Evolutionary conservation across 2,888 invertebrate species (phyloP), one percentile per base, ranked within the genome.

Genomic region (Barypeithes pellucidus): DNA sequence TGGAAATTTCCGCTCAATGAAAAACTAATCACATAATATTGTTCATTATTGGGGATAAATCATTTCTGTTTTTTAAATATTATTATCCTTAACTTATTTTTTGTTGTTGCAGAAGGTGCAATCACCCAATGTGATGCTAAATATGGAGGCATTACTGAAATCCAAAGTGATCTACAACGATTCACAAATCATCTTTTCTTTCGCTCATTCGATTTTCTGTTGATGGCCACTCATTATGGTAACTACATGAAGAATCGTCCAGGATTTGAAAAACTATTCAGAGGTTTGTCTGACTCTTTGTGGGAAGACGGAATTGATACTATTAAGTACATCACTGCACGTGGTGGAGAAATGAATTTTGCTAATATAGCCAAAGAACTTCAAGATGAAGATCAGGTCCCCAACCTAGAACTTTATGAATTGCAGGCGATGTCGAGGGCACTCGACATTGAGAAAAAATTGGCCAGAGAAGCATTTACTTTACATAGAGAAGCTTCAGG

Each of bases 251-350:
- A 91, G 29, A 92, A 94, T 86, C 89, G 95, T 33, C 89, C 88
- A 20, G 95, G 95, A 3, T 94, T 95, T 85, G 89, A 90, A 79
- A 92, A 91, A 81, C 85, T 94, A 9, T 94, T 93, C 87, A 89
- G 90, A 79, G 90, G 90, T 71, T 85, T 94, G 9, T 93, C 95
- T 0, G 95, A 95, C 79, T 87, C 90, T 11, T 88, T 92, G 4
- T 95, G 95, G 92, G 89, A 90, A 14, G 90, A 93, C 80, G 89
- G 90, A 36, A 91, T 94, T 79, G 90, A 92, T 9, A 81, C 94
- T n/a, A 93, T 95, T 80, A 93, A 95, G 83, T 93, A 93, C 84
- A 89, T 94, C 43, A 89, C 93, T 0, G 89, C 90, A 84, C 91
- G 95, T 81, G 95, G 95, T 84, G 88, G 90, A 77, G 82, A 80